Base-by-base conservation (phyloP, 2,113 vertebrate genomes). In the Gadus chalcogrammus region DNA sequence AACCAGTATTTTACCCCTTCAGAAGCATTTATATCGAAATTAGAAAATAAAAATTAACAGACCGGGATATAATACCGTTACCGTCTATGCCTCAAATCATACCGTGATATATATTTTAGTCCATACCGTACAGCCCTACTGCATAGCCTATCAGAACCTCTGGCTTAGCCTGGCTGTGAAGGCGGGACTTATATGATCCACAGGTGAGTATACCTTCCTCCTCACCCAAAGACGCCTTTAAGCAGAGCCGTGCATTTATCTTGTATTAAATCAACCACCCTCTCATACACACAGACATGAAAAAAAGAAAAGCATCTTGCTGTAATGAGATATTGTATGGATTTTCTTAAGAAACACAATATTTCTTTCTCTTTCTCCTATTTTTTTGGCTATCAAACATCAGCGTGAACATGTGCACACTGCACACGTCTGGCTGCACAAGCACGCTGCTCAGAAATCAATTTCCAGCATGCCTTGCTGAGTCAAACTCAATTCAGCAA, bases 281-380 rank as follows among this genome's bases (percentile, higher is more conserved):
- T 77, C 35, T 17, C 55, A 17, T n/a, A 16, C 75, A 84, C 68
- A 31, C 75, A 72, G 42, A 1, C 8, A 48, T 48, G 42, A 48
- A 48, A 48, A 48, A 74, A 87, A 85, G 83, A 87, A 87, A 88
- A 87, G 69, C 75, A 85, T 85, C 79, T 71, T 87, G 70, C 74
- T 70, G 83, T 88, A 90, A 92, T 76, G 76, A 87, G 86, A 91
- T 87, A 86, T 82, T 70, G 70, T 83, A 88, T 83, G 74, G 84
- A 89, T 87, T 90, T 88, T 85, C 81, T 84, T 89, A 90, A 86
- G 86, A 89, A 90, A 91, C 79, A 83, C 80, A 82, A 85, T 89
- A 90, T 85, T 74, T 71, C 76, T 71, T 88, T 90, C 82, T 85
- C 80, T 72, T 69, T 66, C 69, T 66, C 73, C 74, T 61, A 61